Conservation (phyloP, 2,888 invertebrate species). For the Sinelater perroti region DNA sequence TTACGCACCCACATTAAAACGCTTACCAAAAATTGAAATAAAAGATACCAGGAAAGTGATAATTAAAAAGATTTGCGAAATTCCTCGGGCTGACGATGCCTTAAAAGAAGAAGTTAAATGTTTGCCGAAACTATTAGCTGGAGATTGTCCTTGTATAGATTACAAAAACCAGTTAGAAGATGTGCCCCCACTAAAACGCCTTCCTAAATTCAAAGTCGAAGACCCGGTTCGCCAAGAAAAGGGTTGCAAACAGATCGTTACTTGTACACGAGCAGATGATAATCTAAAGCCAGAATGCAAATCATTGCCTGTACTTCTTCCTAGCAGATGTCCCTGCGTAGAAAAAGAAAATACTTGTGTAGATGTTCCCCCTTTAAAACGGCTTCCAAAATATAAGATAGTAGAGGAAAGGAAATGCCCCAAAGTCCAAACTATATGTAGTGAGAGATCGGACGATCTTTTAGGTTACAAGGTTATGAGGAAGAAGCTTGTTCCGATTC, state of each 20-base stretch:
- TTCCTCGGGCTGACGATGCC: neutral
- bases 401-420: neutral
- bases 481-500: neutral
- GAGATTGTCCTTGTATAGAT: slow-evolving; percentile 8
- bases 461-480: neutral
- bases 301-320: neutral
- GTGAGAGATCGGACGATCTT: neutral
- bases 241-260: neutral
- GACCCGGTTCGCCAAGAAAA: no score
- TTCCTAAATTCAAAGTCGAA: no score
- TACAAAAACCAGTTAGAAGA: neutral
- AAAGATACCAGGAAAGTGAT: neutral
- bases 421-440: no score
- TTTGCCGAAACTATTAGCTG: neutral
- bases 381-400: neutral
- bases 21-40: neutral
- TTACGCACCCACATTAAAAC: neutral
- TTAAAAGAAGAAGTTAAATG: neutral
- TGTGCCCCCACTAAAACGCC: slow-evolving; percentile 5
- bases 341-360: neutral
- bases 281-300: neutral
- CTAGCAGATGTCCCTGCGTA: neutral
- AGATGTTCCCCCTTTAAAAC: neutral
- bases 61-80: neutral
- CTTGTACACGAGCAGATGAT: neutral